These are phyloP conservation scores for Antidorcas marsupialis DNA, from an alignment of 2,113 vertebrate species.

Conservation along the genomic window DNA sequence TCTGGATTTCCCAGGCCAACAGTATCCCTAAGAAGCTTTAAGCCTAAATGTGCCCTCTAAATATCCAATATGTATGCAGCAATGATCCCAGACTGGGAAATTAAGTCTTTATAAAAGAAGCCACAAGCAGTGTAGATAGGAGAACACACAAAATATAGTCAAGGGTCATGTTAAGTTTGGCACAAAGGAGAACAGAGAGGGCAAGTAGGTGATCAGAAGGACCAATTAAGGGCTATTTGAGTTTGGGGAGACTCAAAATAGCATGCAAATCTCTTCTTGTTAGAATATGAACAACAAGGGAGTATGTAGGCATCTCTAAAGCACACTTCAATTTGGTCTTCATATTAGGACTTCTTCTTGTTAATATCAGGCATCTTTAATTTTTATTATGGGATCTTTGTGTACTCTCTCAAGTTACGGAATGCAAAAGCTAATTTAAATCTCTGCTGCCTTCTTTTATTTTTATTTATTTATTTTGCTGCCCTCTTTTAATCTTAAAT, in stretches of 20 bases:
- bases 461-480: background rate
- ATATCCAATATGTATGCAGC: background rate
- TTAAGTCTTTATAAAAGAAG: background rate
- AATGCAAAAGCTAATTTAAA: slow-evolving; percentile 5
- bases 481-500: background rate
- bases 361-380: slow-evolving; percentile 14
- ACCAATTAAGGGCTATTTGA: slow-evolving; percentile 3
- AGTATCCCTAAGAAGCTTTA: background rate
- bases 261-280: background rate
- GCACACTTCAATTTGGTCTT: background rate
- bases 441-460: background rate
- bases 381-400: background rate
- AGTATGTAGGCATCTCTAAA: background rate
- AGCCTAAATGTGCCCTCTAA: background rate
- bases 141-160: background rate
- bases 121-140: background rate
- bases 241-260: slow-evolving; percentile 23
- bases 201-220: background rate
- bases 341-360: slow-evolving; percentile 8
- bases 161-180: background rate
- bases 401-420: background rate
- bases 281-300: background rate
- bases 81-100: background rate
- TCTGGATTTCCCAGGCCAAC: background rate
- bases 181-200: background rate